phyloP scores from a whole-genome alignment of 2,797 vertebrate genomes.

The Microctenopoma stevenorrisi region DNA sequence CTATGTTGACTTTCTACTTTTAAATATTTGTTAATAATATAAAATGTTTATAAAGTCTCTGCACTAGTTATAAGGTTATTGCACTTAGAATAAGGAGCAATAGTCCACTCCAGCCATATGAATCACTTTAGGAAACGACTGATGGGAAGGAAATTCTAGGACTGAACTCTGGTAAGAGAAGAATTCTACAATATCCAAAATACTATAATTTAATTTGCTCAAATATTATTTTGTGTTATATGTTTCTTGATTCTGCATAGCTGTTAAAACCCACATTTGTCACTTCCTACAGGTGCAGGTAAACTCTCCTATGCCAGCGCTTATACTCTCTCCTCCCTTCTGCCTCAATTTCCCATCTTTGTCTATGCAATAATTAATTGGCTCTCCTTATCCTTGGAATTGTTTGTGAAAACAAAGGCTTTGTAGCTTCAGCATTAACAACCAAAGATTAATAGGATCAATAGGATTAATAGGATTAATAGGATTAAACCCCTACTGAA shows the following conservation, averaged over 20 bases:
- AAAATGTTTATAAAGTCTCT: neutral
- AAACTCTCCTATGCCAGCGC: neutral
- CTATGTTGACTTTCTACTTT: no score
- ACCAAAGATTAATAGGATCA: neutral
- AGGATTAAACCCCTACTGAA: conserved; percentile 25
- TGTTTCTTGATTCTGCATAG: neutral
- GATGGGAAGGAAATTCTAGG: neutral
- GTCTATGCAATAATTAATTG: neutral
- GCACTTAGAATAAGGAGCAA: neutral
- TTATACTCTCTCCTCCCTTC: neutral
- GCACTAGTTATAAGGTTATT: conserved; percentile 12
- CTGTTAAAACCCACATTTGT: conserved; percentile 10
- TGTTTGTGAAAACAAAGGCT: conserved; percentile 2
- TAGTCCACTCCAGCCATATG: no score
- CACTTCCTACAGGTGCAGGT: conserved; percentile 5
- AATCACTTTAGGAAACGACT: neutral
- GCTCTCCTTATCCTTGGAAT: neutral
- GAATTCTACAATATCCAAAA: neutral
- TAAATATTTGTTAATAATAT: no score
- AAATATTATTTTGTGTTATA: neutral
- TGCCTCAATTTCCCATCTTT: conserved; percentile 5
- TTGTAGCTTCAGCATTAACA: conserved; percentile 3
- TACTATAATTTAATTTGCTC: neutral
- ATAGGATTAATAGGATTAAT: conserved; percentile 25
- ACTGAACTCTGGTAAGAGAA: no score